Evolutionary conservation across 2,888 invertebrate species (phyloP).

Genomic region (Cremastinae sp.): DNA sequence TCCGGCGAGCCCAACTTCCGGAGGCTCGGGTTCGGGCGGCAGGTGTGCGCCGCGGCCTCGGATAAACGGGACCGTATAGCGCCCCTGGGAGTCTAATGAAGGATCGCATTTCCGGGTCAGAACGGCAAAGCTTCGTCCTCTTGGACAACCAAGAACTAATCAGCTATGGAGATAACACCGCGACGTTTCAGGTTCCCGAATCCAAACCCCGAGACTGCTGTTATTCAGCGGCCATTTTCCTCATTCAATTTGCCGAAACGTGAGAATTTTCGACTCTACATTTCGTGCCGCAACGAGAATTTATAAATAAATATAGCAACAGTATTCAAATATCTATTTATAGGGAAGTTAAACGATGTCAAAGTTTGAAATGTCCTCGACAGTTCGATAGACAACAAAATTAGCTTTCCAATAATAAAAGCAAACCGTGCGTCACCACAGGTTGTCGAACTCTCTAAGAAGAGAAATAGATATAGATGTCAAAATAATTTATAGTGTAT

Average conservation of each 20-base stretch:
- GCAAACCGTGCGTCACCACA: no score
- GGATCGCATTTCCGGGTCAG: constrained; percentile 40
- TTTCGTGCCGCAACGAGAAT: no score
- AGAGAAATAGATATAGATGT: no score
- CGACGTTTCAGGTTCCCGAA: constrained; percentile 22
- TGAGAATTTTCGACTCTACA: no score
- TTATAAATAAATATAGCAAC: neutral
- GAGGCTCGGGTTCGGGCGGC: constrained; percentile 5
- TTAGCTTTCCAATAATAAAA: no score
- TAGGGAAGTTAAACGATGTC: no score
- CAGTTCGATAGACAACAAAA: no score
- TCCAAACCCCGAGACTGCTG: neutral
- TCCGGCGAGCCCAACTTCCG: neutral
- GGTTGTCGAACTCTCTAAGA: no score
- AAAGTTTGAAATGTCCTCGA: no score
- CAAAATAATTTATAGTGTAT: no score
- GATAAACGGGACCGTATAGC: constrained; percentile 21
- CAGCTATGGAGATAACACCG: constrained; percentile 3
- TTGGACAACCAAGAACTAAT: constrained; percentile 4
- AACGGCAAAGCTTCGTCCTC: constrained; percentile 12
- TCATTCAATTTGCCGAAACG: no score
- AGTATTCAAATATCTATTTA: no score
- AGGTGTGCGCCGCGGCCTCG: constrained; percentile 12
- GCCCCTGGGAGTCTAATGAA: constrained; percentile 45
- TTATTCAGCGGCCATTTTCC: neutral